A percentile compares a stretch with the other conserved stretches of the same genome.
phyloP scores from a whole-genome alignment of 2,797 vertebrate species.

The Anabacerthia variegaticeps region DNA sequence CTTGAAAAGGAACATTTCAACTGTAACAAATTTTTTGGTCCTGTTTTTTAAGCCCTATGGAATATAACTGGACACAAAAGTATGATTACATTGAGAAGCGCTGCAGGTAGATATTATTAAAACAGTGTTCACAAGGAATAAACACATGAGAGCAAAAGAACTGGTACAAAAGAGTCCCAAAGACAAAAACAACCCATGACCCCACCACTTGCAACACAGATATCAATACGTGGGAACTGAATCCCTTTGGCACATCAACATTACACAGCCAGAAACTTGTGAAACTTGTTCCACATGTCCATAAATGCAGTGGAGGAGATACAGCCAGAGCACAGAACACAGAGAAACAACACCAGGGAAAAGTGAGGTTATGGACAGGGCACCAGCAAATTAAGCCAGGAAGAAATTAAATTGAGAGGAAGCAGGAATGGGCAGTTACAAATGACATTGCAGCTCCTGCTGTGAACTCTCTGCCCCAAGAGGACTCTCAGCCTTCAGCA shows the following conservation, averaged over 20 bases:
- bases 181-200: background rate
- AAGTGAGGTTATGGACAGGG: background rate
- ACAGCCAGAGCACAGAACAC: background rate
- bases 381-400: conserved; percentile 17
- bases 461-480: background rate
- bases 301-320: background rate
- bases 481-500: background rate
- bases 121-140: background rate
- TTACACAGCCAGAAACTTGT: background rate
- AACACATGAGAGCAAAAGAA: background rate
- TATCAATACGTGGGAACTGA: conserved; percentile 22
- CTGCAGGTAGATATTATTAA: background rate
- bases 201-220: background rate
- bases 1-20: background rate
- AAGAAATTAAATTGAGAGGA: conserved; percentile 45
- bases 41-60: background rate
- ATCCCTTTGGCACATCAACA: conserved; percentile 8
- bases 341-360: background rate
- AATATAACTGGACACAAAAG: background rate
- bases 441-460: background rate
- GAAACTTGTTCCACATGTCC: conserved; percentile 11
- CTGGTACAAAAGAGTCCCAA: background rate
- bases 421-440: background rate
- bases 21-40: background rate
- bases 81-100: background rate